A percentile compares a stretch with the other conserved stretches of the same genome.
Conservation (phyloP, 2,797 vertebrate genomes). For the Anomalospiza imberbis region DNA sequence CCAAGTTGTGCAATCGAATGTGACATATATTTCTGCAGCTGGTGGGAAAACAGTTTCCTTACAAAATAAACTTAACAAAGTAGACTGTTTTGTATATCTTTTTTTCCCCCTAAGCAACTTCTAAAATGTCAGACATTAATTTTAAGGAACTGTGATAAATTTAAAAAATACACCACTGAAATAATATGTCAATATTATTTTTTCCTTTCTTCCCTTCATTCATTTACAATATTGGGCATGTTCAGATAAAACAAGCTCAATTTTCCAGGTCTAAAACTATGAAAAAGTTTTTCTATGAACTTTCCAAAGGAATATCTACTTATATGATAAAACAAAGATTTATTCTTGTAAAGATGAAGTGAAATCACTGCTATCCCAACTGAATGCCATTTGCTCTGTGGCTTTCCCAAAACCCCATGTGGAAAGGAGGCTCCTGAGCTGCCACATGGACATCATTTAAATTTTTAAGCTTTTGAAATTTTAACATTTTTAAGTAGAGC, state of each 20-base stretch:
- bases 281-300: neutral
- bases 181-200: neutral
- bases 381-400: neutral
- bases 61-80: slow-evolving; percentile 33
- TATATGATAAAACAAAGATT: neutral
- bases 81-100: slow-evolving; percentile 4
- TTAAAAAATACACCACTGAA: neutral
- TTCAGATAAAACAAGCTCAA: neutral
- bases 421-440: neutral
- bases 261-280: neutral
- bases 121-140: slow-evolving; percentile 1
- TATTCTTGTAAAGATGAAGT: neutral
- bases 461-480: neutral
- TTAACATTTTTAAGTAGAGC: neutral
- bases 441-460: neutral
- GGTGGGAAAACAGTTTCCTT: slow-evolving; percentile 30
- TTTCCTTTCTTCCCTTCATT: neutral
- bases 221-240: neutral
- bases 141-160: neutral
- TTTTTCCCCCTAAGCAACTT: neutral
- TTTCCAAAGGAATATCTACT: neutral
- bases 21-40: slow-evolving; percentile 21
- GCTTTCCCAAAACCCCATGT: neutral
- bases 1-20: neutral
- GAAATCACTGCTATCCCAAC: neutral